Conservation (phyloP, 2,113 vertebrate genomes). For the Mungos mungo region DNA sequence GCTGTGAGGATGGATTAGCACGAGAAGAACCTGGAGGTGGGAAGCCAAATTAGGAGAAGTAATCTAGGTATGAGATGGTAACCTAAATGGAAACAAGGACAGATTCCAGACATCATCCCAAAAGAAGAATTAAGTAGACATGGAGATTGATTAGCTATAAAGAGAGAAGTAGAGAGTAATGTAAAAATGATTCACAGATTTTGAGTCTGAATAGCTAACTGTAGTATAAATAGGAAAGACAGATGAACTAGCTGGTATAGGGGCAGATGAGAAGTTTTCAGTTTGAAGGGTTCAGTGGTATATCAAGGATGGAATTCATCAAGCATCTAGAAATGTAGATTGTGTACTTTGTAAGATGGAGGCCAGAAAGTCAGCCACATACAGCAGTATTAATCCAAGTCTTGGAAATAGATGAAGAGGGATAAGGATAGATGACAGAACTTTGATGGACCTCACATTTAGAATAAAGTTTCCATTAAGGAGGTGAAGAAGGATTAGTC, state of each 20-base stretch:
- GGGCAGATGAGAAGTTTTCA: not conserved
- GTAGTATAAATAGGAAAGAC: not conserved
- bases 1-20: not conserved
- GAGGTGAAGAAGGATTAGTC: not conserved
- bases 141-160: not conserved
- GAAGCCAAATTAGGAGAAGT: not conserved
- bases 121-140: not conserved
- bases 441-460: not conserved
- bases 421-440: not conserved
- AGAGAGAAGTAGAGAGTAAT: not conserved
- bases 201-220: not conserved
- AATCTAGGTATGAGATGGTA: not conserved
- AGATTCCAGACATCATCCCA: not conserved
- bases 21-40: not conserved
- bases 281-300: not conserved
- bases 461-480: not conserved
- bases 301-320: not conserved
- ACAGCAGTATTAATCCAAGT: not conserved
- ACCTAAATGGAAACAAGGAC: not conserved
- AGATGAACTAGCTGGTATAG: not conserved
- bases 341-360: not conserved
- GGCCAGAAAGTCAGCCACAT: not conserved
- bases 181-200: not conserved
- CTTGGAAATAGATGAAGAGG: not conserved
- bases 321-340: not conserved